phyloP scores from a whole-genome alignment of 1,140 invertebrate genomes.

The Bombus pascuorum region DNA sequence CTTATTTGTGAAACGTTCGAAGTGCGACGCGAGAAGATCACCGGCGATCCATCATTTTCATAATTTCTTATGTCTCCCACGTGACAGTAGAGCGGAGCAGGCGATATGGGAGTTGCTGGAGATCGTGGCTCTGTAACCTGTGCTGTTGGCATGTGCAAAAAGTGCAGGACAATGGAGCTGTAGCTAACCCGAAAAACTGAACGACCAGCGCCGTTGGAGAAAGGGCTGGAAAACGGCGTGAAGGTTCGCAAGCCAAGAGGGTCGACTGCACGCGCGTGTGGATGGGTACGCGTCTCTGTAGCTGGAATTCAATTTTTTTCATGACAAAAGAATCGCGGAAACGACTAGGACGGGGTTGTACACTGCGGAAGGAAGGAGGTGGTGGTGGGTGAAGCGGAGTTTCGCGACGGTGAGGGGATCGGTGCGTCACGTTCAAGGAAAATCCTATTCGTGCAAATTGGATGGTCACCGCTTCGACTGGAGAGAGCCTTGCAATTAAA shows the following conservation, averaged over 20 bases:
- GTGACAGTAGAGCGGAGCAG: neutral
- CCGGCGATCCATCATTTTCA: too few species aligned
- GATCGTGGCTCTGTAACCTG: conserved; percentile 24
- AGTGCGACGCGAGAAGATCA: too few species aligned
- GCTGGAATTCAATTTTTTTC: conserved; percentile 67
- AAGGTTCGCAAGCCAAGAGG: neutral
- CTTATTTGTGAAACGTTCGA: too few species aligned
- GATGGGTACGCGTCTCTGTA: conserved; percentile 27
- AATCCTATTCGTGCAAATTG: conserved; percentile 80
- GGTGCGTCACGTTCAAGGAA: conserved; percentile 73
- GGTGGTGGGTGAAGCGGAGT: neutral
- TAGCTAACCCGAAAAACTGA: conserved; percentile 51
- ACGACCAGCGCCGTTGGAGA: conserved; percentile 16
- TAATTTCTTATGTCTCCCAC: too few species aligned
- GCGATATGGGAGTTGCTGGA: neutral
- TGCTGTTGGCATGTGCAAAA: conserved; percentile 42
- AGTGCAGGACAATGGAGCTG: conserved; percentile 41
- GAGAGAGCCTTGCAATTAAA: conserved; percentile 79
- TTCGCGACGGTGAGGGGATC: conserved; percentile 14
- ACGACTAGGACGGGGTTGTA: conserved; percentile 41
- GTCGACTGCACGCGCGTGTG: neutral
- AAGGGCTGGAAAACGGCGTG: neutral
- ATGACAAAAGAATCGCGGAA: conserved; percentile 64
- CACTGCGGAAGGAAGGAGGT: conserved; percentile 17
- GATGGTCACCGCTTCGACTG: conserved; percentile 74